phyloP scores from a whole-genome alignment of 2,888 invertebrate genomes.

The Mactromeris polynyma region DNA sequence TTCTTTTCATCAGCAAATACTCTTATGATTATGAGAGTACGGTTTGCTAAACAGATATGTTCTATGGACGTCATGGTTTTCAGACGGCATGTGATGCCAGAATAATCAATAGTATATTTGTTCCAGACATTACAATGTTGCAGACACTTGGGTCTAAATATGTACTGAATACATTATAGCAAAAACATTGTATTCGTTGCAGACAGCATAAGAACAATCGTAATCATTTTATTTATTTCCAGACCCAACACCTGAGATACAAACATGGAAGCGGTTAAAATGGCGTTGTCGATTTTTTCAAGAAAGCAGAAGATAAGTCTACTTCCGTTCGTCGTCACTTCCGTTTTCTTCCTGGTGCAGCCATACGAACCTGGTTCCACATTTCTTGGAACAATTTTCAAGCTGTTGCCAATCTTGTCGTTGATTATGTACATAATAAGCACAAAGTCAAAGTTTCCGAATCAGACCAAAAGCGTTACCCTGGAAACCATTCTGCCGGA shows the following conservation, averaged over 20 bases:
- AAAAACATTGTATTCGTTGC: too few relatives aligned
- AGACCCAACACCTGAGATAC: not conserved
- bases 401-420: constrained; percentile 78
- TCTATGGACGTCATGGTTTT: not conserved
- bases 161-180: too few relatives aligned
- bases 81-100: not conserved
- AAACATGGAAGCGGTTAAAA: constrained; percentile 64
- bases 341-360: constrained; percentile 66
- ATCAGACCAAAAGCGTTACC: constrained; percentile 53
- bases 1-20: too few relatives aligned
- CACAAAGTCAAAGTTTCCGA: constrained; percentile 58
- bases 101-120: not conserved
- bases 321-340: constrained; percentile 72
- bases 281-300: constrained; percentile 56
- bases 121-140: not conserved
- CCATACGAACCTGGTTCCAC: constrained; percentile 74
- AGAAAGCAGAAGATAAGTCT: constrained; percentile 67
- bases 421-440: constrained; percentile 73
- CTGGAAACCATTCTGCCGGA: constrained; percentile 63
- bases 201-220: too few relatives aligned
- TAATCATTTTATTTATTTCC: not conserved
- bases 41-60: too few relatives aligned
- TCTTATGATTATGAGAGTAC: too few relatives aligned
- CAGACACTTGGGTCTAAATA: too few relatives aligned
- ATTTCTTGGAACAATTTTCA: constrained; percentile 74